Percentiles rank a stretch among this genome's conserved stretches.
Evolutionary conservation across 2,797 vertebrate genomes (phyloP).

Genomic region (Molossus alvarezi): DNA sequence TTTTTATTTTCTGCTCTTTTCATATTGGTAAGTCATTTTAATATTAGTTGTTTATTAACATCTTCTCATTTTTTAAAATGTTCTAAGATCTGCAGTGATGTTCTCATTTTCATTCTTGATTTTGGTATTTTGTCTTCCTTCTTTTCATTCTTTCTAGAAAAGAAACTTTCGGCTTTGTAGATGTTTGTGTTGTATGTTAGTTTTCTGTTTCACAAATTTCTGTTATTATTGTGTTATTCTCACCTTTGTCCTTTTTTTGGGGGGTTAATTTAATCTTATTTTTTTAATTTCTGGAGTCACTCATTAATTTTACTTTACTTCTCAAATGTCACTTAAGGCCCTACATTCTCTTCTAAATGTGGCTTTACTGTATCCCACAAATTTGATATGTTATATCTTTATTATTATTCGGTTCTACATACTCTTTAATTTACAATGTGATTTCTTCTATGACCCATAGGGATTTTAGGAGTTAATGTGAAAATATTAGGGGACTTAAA

Average conservation of each 20-base stretch:
- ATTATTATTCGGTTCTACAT: not conserved
- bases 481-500: not conserved
- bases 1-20: not conserved
- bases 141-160: not conserved
- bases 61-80: not conserved
- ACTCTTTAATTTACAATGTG: slow-evolving; percentile 20
- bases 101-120: not conserved
- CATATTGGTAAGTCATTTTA: not conserved
- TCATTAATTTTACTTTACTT: slow-evolving; percentile 30
- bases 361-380: not conserved
- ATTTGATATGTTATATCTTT: not conserved
- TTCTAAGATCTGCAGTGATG: not conserved
- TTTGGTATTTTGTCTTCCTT: not conserved
- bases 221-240: not conserved
- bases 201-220: not conserved
- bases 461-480: not conserved
- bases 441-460: not conserved
- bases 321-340: not conserved
- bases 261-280: not conserved
- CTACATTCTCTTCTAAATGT: not conserved
- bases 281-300: not conserved
- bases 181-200: not conserved
- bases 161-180: not conserved
- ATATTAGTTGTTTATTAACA: not conserved
- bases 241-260: not conserved